These are phyloP conservation scores for Perognathus longimembris DNA, from an alignment of 2,113 vertebrate genomes.

Conservation along the genomic window DNA sequence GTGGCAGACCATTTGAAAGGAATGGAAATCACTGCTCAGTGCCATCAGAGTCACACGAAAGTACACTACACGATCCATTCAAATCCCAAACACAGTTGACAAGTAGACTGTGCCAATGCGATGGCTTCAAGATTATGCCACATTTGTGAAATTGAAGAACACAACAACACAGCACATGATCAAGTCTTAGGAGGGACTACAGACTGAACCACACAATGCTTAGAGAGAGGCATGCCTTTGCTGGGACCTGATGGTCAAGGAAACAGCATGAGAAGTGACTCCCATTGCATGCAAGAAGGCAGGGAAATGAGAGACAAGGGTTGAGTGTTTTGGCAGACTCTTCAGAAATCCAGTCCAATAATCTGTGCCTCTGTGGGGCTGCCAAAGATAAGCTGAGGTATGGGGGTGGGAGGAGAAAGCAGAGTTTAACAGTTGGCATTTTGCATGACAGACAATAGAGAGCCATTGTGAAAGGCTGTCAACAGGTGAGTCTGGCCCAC, in stretches of 20 bases:
- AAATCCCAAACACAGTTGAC: not conserved
- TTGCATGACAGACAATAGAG: not conserved
- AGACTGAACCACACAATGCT: not conserved
- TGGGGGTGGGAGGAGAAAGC: too few relatives aligned
- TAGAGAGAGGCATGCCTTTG: not conserved
- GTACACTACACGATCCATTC: not conserved
- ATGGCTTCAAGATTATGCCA: not conserved
- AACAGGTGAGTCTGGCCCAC: not conserved
- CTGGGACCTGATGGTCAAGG: not conserved
- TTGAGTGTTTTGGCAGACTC: not conserved
- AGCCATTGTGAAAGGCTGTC: not conserved
- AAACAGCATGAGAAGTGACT: not conserved
- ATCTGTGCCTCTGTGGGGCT: not conserved
- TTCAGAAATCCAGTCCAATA: not conserved
- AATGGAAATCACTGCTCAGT: not conserved
- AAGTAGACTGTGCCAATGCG: fast-evolving
- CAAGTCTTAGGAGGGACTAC: not conserved
- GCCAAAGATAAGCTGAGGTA: not conserved
- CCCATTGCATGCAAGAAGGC: not conserved
- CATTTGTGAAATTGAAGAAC: not conserved
- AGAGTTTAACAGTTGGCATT: not conserved
- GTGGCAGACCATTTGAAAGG: not conserved
- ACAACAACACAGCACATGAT: not conserved
- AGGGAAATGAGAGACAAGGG: not conserved
- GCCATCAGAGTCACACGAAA: not conserved